phyloP scores from a whole-genome alignment of 2,888 invertebrate genomes.

The Philhelius pedissequus region DNA sequence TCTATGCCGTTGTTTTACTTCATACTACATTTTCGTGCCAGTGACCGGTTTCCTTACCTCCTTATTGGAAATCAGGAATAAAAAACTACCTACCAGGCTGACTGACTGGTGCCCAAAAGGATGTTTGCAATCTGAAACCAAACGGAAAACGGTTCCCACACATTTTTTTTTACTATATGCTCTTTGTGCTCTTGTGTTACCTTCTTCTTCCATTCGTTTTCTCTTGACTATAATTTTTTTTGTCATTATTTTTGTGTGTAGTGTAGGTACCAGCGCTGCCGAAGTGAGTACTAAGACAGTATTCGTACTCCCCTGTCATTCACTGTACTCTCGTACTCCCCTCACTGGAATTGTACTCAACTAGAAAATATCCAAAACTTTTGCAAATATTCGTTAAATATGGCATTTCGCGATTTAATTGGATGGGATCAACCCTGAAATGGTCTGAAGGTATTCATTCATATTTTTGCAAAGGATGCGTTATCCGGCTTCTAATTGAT shows the following conservation, averaged over 20 bases:
- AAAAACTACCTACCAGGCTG: slow-evolving; percentile 33
- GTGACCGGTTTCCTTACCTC: slow-evolving; percentile 62
- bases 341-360: too few species aligned
- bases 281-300: too few species aligned
- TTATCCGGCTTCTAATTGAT: too few species aligned
- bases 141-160: slow-evolving; percentile 66
- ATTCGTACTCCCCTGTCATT: too few species aligned
- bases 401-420: too few species aligned
- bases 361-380: too few species aligned
- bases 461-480: too few species aligned
- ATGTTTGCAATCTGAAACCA: slow-evolving; percentile 61
- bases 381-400: too few species aligned
- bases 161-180: slow-evolving; percentile 42
- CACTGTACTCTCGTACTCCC: too few species aligned
- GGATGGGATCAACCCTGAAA: too few species aligned
- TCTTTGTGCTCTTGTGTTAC: not conserved
- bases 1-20: slow-evolving; percentile 49
- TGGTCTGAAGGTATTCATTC: too few species aligned
- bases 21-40: slow-evolving; percentile 13
- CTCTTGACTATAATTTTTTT: slow-evolving; percentile 31
- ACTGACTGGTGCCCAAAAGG: slow-evolving; percentile 58
- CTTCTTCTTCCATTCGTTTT: slow-evolving; percentile 22
- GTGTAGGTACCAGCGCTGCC: too few species aligned
- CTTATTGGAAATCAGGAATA: slow-evolving; percentile 63
- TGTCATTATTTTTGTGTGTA: slow-evolving; percentile 30